Evolutionary conservation across 2,888 invertebrate genomes (phyloP).

Genomic region (Calephelis perditalis): DNA sequence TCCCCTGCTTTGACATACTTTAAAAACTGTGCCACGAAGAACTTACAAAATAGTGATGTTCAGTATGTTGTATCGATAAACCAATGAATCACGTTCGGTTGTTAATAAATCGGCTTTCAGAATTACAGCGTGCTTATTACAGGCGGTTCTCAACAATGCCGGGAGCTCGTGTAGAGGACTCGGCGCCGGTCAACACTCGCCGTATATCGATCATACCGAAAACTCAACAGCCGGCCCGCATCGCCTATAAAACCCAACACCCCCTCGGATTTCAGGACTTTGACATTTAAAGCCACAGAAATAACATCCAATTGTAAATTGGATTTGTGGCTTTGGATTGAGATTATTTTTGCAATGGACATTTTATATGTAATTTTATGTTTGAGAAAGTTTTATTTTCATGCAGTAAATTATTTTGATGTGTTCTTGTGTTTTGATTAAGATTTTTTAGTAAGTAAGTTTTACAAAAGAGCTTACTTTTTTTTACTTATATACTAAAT

Average conservation of each 20-base stretch:
- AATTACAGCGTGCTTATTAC: slow-evolving; percentile 8
- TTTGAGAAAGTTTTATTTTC: too few relatives aligned
- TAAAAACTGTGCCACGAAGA: not conserved
- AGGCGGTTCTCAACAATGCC: slow-evolving; percentile 61
- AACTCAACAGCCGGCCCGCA: slow-evolving; percentile 40
- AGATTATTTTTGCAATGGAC: slow-evolving; percentile 11
- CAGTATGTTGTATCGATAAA: not conserved
- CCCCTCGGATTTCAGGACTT: slow-evolving; percentile 60
- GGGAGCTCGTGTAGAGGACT: slow-evolving; percentile 46
- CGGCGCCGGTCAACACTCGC: slow-evolving; percentile 33
- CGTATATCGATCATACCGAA: slow-evolving; percentile 55
- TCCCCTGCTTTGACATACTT: too few relatives aligned
- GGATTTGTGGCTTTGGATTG: slow-evolving; percentile 4
- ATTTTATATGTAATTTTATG: too few relatives aligned
- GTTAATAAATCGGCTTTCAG: slow-evolving; percentile 4
- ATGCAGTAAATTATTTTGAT: too few relatives aligned
- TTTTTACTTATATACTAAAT: too few relatives aligned
- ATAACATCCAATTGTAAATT: slow-evolving; percentile 15
- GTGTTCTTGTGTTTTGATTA: too few relatives aligned
- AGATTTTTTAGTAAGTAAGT: too few relatives aligned
- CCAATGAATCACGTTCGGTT: not conserved
- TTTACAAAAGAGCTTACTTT: too few relatives aligned
- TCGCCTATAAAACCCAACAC: slow-evolving; percentile 37
- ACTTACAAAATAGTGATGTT: not conserved
- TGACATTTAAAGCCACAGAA: slow-evolving; percentile 36